phyloP scores from a whole-genome alignment of 2,113 vertebrate genomes.

The Sisor rabdophorus region DNA sequence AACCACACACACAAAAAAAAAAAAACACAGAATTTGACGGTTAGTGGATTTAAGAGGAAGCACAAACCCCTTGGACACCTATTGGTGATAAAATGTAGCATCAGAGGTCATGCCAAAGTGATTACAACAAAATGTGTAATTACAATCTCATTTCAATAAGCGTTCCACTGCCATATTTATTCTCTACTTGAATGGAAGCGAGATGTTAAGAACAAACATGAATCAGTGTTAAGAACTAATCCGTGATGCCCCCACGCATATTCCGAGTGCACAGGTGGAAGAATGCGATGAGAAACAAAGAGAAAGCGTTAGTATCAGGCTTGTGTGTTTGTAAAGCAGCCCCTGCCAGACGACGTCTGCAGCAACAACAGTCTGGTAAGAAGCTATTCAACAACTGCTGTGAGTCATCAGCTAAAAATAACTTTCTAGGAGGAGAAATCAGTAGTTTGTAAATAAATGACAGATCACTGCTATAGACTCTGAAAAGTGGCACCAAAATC shows the following conservation, averaged over 20 bases:
- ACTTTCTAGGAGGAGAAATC: slow-evolving; percentile 4
- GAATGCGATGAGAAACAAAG: background rate
- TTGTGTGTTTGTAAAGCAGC: slow-evolving; percentile 14
- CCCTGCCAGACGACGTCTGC: slow-evolving; percentile 40
- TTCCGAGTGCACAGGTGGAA: background rate
- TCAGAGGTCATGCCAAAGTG: background rate
- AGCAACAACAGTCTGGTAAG: slow-evolving; percentile 33
- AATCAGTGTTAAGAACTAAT: background rate
- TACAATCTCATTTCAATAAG: background rate
- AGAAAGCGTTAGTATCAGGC: slow-evolving; percentile 4
- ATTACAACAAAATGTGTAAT: background rate
- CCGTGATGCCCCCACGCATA: background rate
- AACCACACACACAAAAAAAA: background rate
- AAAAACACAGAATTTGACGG: slow-evolving; percentile 11
- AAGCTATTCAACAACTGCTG: slow-evolving; percentile 49
- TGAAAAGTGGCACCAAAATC: background rate
- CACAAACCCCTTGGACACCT: background rate
- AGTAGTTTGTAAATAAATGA: background rate
- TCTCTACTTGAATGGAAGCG: background rate
- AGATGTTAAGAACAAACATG: slow-evolving; percentile 4
- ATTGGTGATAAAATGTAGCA: background rate
- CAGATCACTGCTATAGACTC: background rate
- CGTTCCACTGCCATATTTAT: background rate
- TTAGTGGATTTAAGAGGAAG: background rate
- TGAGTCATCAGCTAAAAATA: slow-evolving; percentile 59